phyloP scores from a whole-genome alignment of 1,140 invertebrate genomes.

The Nebria ingens region DNA sequence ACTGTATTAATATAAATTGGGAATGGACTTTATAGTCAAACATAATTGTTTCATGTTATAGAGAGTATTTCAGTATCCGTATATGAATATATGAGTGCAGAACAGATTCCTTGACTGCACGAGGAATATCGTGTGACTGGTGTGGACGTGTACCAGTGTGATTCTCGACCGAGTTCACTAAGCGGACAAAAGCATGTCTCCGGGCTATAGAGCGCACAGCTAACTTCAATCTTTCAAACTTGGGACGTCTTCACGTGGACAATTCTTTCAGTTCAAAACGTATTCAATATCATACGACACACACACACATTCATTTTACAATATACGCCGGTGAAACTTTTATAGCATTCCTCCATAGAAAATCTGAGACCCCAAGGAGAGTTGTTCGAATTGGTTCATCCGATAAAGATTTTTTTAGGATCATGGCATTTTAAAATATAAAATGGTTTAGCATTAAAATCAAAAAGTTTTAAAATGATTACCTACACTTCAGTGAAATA shows the following conservation, averaged over 20 bases:
- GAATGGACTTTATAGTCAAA: no score
- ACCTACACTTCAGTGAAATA: no score
- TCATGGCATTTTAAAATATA: no score
- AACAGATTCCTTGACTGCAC: no score
- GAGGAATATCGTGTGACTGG: no score
- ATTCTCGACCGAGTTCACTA: neutral
- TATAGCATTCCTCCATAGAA: neutral
- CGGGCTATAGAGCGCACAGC: neutral
- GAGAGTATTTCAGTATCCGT: no score
- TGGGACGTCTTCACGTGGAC: neutral
- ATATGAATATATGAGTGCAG: no score
- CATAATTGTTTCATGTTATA: no score
- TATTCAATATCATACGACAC: neutral
- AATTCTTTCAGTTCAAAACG: neutral
- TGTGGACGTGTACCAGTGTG: neutral
- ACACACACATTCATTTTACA: neutral
- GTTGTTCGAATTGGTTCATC: neutral
- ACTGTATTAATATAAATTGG: no score
- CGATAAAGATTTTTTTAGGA: neutral
- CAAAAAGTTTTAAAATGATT: no score
- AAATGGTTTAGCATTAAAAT: no score
- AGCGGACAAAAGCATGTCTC: neutral
- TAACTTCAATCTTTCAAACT: conserved; percentile 1
- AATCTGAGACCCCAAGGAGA: neutral
- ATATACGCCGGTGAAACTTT: neutral